Conservation (phyloP, 2,888 invertebrate genomes). For the Baronia brevicornis region DNA sequence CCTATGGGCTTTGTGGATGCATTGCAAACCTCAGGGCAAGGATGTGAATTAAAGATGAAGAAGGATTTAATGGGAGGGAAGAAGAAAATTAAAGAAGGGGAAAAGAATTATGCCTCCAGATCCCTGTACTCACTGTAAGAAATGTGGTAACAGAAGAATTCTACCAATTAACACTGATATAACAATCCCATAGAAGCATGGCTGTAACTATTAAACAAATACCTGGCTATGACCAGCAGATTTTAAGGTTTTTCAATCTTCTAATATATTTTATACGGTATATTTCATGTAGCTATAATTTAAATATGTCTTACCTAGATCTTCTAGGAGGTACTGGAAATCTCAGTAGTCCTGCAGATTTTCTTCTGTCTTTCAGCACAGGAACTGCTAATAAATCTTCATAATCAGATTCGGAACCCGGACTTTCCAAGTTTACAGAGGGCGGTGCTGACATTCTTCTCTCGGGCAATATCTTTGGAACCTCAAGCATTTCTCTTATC, state of each 20-base stretch:
- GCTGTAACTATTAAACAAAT: constrained; percentile 5
- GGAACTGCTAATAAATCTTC: constrained; percentile 67
- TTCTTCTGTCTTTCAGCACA: constrained; percentile 59
- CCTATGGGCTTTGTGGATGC: no score
- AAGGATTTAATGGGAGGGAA: no score
- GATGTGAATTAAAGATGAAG: no score
- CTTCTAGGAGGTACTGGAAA: constrained; percentile 55
- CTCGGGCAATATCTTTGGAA: constrained; percentile 50
- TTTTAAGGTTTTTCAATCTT: constrained; percentile 4
- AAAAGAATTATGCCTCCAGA: no score
- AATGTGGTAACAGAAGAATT: no score
- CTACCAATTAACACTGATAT: no score
- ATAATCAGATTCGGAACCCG: constrained; percentile 60
- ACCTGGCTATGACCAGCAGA: no score
- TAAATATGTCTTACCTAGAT: constrained; percentile 46
- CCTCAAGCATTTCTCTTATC: constrained; percentile 61
- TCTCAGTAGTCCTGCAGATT: constrained; percentile 69
- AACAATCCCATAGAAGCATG: neutral
- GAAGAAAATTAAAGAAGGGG: no score
- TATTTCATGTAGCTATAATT: neutral
- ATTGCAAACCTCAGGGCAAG: no score
- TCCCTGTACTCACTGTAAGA: no score
- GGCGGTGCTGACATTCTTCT: constrained; percentile 76
- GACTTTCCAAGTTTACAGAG: constrained; percentile 61
- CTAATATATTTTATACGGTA: no score